Evolutionary conservation across 2,888 invertebrate species (phyloP).

Genomic region (Epirrhoe tristata): DNA sequence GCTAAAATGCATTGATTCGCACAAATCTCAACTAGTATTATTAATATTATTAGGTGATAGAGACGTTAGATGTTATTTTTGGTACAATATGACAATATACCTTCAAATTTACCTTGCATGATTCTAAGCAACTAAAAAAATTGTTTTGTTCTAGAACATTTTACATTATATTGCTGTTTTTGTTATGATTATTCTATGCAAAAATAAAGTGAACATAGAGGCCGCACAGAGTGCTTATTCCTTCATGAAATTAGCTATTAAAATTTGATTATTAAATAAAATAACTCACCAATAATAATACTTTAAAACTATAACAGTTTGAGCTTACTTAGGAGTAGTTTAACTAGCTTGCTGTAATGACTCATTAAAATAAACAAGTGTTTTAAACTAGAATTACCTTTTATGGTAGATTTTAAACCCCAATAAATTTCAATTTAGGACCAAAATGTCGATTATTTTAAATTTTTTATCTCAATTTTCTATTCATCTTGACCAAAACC

Average conservation of each 20-base stretch:
- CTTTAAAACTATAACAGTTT: conserved; percentile 48
- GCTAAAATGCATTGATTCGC: conserved; percentile 42
- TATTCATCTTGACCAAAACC: conserved; percentile 67
- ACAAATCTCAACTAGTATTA: conserved; percentile 40
- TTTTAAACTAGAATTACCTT: conserved; percentile 54
- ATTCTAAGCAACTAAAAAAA: neutral
- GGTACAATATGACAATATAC: conserved; percentile 28
- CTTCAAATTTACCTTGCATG: conserved; percentile 15
- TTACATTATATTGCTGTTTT: conserved; percentile 11
- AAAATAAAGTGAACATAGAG: conserved; percentile 1
- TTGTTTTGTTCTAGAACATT: conserved; percentile 17
- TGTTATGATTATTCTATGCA: conserved; percentile 1
- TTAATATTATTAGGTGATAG: conserved; percentile 11
- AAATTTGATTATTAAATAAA: conserved; percentile 30
- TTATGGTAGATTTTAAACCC: conserved; percentile 53
- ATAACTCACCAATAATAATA: conserved; percentile 36
- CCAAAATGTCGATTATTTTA: conserved; percentile 62
- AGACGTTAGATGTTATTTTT: conserved; percentile 22
- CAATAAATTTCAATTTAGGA: conserved; percentile 64
- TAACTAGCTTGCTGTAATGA: conserved; percentile 55
- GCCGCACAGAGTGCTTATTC: conserved; percentile 39
- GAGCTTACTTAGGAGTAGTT: conserved; percentile 53
- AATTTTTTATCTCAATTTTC: conserved; percentile 57
- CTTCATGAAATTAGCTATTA: conserved; percentile 20
- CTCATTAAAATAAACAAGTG: conserved; percentile 46